Evolutionary conservation across 2,888 invertebrate species (phyloP), one percentile per base, ranked within the genome.

Genomic region (Ashinkailepas kermadecensis): DNA sequence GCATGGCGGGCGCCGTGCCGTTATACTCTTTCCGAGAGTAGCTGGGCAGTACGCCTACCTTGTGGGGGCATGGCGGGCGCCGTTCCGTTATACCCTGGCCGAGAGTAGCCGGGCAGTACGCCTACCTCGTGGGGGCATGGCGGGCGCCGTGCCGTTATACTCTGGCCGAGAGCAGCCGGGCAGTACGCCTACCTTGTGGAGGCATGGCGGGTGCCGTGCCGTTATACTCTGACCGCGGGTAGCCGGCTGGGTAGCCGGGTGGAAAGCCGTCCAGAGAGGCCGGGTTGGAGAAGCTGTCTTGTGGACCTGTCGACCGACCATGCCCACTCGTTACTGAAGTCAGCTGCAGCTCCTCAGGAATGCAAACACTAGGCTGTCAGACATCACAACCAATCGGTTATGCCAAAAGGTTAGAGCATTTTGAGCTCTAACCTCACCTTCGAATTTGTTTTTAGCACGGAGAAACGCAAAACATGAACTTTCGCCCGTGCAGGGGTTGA

Each of bases 251-350:
- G 54, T 62, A 79, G 39, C 57, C 79, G 67, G 78, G 54, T 0
- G 74, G 81, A 65, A 82, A 62, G 59, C 70, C 80, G 80, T 81
- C 80, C 80, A 67, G 18, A 81, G 83, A 81, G 83, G 83, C 84
- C 74, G 84, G 78, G 82, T 84, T 83, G 80, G 82, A 81, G 82
- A 58, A 79, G 8, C 58, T 57, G 25, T 79, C 79, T 25, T 58
- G 79, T 23, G 79, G 79, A 13, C 79, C 79, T 79, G 58, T 9
- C 56, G 56, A 15, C 59, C 12, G 7, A 13, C 11, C 59, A 59
- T 15, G 59, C 59, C 39, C 39, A 39, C 39, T 39, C 39, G 39
- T 39, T 39, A 39, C 39, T 4, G 39, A 39, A 39, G 39, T 39
- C 39, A 4, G 39, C 39, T 39, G 4, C 39, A 39, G 39, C 1